Percentiles rank a stretch among this genome's conserved stretches.
These are phyloP conservation scores for Heliothis virescens DNA, from an alignment of 1,140 invertebrate genomes.

Conservation along the genomic window DNA sequence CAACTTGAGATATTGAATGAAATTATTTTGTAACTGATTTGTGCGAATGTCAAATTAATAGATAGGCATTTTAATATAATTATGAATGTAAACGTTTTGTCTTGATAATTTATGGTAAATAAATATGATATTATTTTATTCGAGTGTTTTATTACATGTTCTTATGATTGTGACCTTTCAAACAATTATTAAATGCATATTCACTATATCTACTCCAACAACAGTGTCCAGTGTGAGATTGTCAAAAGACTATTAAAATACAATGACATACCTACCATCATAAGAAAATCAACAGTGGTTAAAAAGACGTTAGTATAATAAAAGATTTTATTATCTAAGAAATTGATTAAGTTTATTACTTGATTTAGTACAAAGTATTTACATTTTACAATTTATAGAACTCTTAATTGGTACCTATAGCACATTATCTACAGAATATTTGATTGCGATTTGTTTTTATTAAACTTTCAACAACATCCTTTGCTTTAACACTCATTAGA, in stretches of 20 bases:
- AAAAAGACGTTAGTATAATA: no score
- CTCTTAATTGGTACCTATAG: no score
- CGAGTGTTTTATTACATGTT: conserved; percentile 23
- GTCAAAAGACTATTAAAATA: no score
- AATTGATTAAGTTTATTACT: background rate
- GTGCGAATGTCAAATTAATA: conserved; percentile 42
- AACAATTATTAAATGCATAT: no score
- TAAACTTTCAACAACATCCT: no score
- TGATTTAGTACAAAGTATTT: conserved; percentile 8
- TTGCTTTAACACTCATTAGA: no score
- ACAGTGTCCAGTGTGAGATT: no score
- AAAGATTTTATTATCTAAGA: background rate
- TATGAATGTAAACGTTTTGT: conserved; percentile 46
- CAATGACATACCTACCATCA: no score
- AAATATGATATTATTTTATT: conserved; percentile 48
- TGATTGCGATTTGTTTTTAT: no score
- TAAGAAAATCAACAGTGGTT: no score
- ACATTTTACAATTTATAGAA: background rate
- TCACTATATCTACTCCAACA: background rate
- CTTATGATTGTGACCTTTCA: background rate
- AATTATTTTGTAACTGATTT: conserved; percentile 44
- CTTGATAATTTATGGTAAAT: conserved; percentile 44
- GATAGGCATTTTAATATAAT: conserved; percentile 16
- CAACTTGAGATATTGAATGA: conserved; percentile 46
- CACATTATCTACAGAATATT: no score